Base-by-base conservation (phyloP, 2,113 vertebrate genomes). In the Chlorodrepanis virens region DNA sequence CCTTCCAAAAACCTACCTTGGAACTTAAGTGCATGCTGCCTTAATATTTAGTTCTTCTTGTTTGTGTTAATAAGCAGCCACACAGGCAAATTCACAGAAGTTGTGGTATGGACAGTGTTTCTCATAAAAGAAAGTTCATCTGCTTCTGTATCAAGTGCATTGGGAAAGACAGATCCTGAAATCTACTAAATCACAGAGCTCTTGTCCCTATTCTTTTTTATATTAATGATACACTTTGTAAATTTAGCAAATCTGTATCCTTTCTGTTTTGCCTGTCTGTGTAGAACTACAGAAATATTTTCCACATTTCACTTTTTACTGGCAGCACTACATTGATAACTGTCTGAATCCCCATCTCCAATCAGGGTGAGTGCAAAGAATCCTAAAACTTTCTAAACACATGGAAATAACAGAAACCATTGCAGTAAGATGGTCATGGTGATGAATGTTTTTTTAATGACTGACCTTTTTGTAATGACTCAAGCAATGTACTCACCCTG, bases 1-100 rank as follows among this genome's bases (percentile, higher is more conserved):
- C 6, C 4, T 7, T 82, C 40, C 16, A 27, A 25, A 78, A 50
- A 52, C 3, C 11, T 61, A 25, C 22, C 16, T 49, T 45, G 47
- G 56, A 82, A 67, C 25, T 42, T 49, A 47, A 52, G 5, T 0
- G 0, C 8, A 24, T 11, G 2, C 52, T 78, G 7, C 21, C 35
- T 49, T 69, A 56, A 47, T 42, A 40, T 72, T 68, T 80, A 68
- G 6, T 56, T 33, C 21, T 49, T 44, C 1, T 90, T 64, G 2
- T 37, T 86, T 71, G 8, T 76, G 15, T 64, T 54, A 64, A 64
- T 52, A 82, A 61, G 17, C 22, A 83, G 20, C 11, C 15, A 13
- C 15, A 37, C 8, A 61, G 22, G 10, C 9, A 63, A 75, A 83
- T 61, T 90, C 44, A 53, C 10, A 56, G 12, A 14, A 60, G 5